A percentile compares a stretch with the other conserved stretches of the same genome.
phyloP scores from a whole-genome alignment of 2,797 vertebrate species.

The Phrynocephalus forsythii region DNA sequence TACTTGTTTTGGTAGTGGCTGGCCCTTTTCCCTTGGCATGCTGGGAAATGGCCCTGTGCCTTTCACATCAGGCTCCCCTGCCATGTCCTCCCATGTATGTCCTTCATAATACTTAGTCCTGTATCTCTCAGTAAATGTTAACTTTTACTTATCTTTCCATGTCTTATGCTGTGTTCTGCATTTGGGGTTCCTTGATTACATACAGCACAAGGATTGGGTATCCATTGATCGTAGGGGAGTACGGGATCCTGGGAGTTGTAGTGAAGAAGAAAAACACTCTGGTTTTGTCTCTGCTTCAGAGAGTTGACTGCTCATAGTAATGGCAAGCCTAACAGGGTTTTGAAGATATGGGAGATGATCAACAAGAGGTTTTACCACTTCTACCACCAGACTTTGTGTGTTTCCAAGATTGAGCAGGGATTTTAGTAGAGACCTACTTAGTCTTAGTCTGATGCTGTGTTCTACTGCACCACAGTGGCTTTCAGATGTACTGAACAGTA shows the following conservation, averaged over 20 bases:
- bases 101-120: constrained; percentile 81
- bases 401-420: too few relatives aligned
- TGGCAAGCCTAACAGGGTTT: background rate
- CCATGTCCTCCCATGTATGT: constrained; percentile 79
- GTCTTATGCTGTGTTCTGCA: constrained; percentile 67
- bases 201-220: background rate
- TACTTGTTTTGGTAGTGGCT: constrained; percentile 71
- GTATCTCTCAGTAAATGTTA: constrained; percentile 82
- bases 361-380: too few relatives aligned
- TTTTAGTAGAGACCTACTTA: too few relatives aligned
- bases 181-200: background rate
- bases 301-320: background rate
- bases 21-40: constrained; percentile 60
- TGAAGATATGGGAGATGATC: too few relatives aligned
- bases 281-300: background rate
- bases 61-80: constrained; percentile 53
- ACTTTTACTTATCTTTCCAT: constrained; percentile 70
- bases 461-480: too few relatives aligned
- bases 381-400: too few relatives aligned
- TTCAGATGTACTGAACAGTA: too few relatives aligned
- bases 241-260: too few relatives aligned
- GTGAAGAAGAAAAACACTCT: too few relatives aligned
- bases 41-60: constrained; percentile 50
- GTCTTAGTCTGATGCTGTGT: too few relatives aligned
- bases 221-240: too few relatives aligned